phyloP scores from a whole-genome alignment of 2,888 invertebrate species.

The Tetragonisca angustula region DNA sequence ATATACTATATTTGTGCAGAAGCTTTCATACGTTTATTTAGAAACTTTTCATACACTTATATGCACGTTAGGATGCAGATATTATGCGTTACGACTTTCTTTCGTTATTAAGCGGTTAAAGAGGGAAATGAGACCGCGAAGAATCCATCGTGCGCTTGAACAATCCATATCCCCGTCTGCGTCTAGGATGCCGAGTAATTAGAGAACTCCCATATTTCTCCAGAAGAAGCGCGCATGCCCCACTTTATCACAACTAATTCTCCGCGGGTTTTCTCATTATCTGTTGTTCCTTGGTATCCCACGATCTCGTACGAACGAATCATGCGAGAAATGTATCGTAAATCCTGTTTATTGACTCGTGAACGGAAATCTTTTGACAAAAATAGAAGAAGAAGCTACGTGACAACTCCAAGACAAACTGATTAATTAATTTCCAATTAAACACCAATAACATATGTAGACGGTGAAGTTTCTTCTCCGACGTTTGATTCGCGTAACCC shows the following conservation, averaged over 20 bases:
- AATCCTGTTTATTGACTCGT: not conserved
- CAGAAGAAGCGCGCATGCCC: not conserved
- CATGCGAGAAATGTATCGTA: constrained; percentile 4
- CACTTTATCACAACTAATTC: constrained; percentile 19
- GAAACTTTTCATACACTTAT: too few relatives aligned
- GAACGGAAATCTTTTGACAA: not conserved
- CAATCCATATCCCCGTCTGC: not conserved
- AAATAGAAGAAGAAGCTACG: not conserved
- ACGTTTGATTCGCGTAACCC: not conserved
- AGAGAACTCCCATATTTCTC: not conserved
- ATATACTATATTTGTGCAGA: too few relatives aligned
- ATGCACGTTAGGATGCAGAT: accelerated
- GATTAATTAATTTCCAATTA: not conserved
- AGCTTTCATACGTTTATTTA: too few relatives aligned
- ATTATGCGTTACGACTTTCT: not conserved
- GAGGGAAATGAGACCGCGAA: not conserved
- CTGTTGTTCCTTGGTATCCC: constrained; percentile 30
- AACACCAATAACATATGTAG: too few relatives aligned
- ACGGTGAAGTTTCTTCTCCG: not conserved
- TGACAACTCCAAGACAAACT: accelerated
- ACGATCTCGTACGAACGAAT: constrained; percentile 18
- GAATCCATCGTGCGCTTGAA: not conserved
- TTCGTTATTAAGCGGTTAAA: not conserved
- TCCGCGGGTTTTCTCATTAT: not conserved
- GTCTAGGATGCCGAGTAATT: constrained; percentile 34